A percentile compares a stretch with the other conserved stretches of the same genome.
Evolutionary conservation across 2,797 vertebrate species (phyloP).

Genomic region (Paguma larvata): DNA sequence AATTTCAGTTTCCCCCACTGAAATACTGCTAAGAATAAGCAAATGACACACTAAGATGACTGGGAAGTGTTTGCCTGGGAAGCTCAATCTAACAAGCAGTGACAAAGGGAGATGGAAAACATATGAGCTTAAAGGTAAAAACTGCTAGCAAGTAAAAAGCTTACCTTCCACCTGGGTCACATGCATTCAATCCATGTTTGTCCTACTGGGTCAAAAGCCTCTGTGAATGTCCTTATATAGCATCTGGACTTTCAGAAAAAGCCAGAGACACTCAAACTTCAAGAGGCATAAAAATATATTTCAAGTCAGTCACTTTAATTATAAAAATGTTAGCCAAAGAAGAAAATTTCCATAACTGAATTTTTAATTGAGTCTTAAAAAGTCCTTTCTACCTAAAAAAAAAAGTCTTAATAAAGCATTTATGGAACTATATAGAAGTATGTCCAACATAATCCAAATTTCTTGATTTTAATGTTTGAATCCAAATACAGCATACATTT

Average conservation of each 20-base stretch:
- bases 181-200: not conserved
- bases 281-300: not conserved
- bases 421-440: constrained; percentile 2
- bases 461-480: constrained; percentile 64
- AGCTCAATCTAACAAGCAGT: not conserved
- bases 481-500: constrained; percentile 61
- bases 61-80: not conserved
- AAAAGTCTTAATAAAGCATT: not conserved
- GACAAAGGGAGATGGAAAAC: not conserved
- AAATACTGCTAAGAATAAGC: not conserved
- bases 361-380: constrained; percentile 40
- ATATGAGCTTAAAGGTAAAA: not conserved
- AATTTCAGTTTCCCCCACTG: not conserved
- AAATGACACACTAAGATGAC: not conserved
- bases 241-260: constrained; percentile 40
- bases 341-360: constrained; percentile 25
- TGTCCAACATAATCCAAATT: constrained; percentile 6
- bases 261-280: not conserved
- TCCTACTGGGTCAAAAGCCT: not conserved
- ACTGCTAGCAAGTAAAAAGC: not conserved
- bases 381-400: constrained; percentile 23
- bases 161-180: not conserved
- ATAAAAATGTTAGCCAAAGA: constrained; percentile 42
- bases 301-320: constrained; percentile 31
- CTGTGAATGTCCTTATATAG: not conserved